These are phyloP conservation scores for Zaprionus lineosus DNA, from an alignment of 2,888 invertebrate genomes.

Conservation along the genomic window DNA sequence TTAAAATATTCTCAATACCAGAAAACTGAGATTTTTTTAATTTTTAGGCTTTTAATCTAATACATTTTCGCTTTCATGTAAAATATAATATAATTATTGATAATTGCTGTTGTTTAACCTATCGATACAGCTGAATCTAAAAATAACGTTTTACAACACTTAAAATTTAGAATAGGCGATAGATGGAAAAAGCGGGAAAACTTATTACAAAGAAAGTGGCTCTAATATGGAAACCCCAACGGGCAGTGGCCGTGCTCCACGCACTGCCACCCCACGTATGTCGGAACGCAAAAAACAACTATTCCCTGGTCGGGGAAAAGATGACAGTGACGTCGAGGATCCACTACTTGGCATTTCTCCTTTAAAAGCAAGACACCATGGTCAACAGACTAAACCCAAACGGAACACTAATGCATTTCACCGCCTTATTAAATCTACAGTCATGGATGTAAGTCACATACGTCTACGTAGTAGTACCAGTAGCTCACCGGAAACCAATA, in stretches of 20 bases:
- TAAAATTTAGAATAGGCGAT: constrained; percentile 28
- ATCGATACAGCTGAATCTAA: neutral
- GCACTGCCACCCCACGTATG: constrained; percentile 84
- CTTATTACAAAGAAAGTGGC: constrained; percentile 29
- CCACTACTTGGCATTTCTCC: constrained; percentile 69
- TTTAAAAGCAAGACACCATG: constrained; percentile 26
- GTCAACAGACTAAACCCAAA: constrained; percentile 18
- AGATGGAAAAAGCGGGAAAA: constrained; percentile 66
- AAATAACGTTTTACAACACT: constrained; percentile 33
- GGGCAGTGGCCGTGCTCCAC: constrained; percentile 55
- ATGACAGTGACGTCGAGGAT: constrained; percentile 59
- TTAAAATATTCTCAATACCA: too few species aligned
- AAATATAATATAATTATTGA: neutral
- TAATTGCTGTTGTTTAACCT: neutral
- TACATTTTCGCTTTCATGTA: neutral
- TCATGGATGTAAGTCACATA: constrained; percentile 24
- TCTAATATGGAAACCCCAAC: constrained; percentile 80
- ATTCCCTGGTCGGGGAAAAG: constrained; percentile 80
- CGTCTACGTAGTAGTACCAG: constrained; percentile 37
- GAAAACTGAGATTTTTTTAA: too few species aligned
- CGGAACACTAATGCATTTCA: constrained; percentile 27
- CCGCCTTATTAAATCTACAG: constrained; percentile 16
- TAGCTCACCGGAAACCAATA: constrained; percentile 68
- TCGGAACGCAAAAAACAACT: constrained; percentile 86
- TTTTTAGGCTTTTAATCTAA: too few species aligned